Evolutionary conservation across 1,140 invertebrate species (phyloP).

Genomic region (Zophobas morio): DNA sequence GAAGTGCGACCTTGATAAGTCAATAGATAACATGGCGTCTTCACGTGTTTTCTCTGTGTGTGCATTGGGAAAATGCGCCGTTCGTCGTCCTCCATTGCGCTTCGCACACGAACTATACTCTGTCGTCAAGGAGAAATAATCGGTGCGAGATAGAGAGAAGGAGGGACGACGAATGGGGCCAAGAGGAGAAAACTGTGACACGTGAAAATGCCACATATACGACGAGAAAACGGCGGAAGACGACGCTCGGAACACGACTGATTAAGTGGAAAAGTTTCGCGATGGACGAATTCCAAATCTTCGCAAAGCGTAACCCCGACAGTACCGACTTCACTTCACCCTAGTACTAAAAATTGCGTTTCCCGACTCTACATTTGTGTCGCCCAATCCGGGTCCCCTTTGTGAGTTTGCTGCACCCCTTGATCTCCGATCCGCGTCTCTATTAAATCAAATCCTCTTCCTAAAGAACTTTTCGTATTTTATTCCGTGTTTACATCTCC

Average conservation of each 20-base stretch:
- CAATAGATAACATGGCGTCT: slow-evolving; percentile 31
- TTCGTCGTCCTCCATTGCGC: neutral
- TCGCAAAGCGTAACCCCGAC: no score
- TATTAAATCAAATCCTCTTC: no score
- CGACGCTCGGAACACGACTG: neutral
- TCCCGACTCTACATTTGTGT: no score
- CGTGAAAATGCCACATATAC: slow-evolving; percentile 8
- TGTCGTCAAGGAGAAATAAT: slow-evolving; percentile 3
- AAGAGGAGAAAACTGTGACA: neutral
- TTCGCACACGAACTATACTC: neutral
- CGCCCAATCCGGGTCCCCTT: no score
- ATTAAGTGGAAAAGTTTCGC: neutral
- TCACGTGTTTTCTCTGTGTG: slow-evolving; percentile 16
- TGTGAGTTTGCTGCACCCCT: no score
- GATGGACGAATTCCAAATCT: no score
- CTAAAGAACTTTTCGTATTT: no score
- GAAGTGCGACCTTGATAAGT: slow-evolving; percentile 21
- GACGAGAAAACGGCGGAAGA: neutral
- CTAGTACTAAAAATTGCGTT: no score
- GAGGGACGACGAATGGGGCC: neutral
- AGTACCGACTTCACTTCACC: no score
- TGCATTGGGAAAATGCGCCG: slow-evolving; percentile 5
- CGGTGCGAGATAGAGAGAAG: neutral
- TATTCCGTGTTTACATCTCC: no score
- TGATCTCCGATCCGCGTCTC: no score